Evolutionary conservation across 2,888 invertebrate species (phyloP).

Genomic region (Drosophila neonasuta): DNA sequence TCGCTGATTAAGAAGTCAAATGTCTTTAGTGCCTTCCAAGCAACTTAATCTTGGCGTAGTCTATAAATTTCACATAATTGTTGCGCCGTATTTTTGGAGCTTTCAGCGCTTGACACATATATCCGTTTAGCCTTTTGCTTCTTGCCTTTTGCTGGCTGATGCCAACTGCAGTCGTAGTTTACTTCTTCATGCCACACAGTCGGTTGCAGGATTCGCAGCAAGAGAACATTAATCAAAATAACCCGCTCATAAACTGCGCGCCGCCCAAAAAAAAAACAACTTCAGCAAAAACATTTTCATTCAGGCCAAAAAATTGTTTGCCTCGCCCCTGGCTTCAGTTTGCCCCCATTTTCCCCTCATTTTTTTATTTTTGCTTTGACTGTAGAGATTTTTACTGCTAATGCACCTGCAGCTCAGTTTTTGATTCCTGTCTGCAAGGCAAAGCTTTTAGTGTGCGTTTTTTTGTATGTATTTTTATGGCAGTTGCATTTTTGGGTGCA

Average conservation of each 20-base stretch:
- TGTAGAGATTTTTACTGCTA: constrained; percentile 38
- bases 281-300: constrained; percentile 52
- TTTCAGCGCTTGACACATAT: constrained; percentile 49
- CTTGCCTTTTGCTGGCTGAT: constrained; percentile 8
- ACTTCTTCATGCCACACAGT: constrained; percentile 16
- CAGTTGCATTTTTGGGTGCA: constrained; percentile 1
- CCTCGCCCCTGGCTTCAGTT: constrained; percentile 5
- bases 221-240: constrained; percentile 69
- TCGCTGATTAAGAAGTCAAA: background rate
- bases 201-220: constrained; percentile 32
- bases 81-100: constrained; percentile 36
- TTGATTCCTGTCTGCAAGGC: constrained; percentile 53
- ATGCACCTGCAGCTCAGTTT: constrained; percentile 50
- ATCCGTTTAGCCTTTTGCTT: constrained; percentile 37
- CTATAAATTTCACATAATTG: constrained; percentile 50
- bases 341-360: constrained; percentile 1
- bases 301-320: constrained; percentile 46
- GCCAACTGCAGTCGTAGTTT: constrained; percentile 25
- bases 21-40: background rate
- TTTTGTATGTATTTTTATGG: background rate
- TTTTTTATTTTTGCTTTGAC: constrained; percentile 3
- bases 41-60: constrained; percentile 25
- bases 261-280: constrained; percentile 24
- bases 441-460: constrained; percentile 37
- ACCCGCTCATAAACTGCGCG: constrained; percentile 64